Conservation (phyloP, 1,140 invertebrate genomes). For the Ceratina calcarata region DNA sequence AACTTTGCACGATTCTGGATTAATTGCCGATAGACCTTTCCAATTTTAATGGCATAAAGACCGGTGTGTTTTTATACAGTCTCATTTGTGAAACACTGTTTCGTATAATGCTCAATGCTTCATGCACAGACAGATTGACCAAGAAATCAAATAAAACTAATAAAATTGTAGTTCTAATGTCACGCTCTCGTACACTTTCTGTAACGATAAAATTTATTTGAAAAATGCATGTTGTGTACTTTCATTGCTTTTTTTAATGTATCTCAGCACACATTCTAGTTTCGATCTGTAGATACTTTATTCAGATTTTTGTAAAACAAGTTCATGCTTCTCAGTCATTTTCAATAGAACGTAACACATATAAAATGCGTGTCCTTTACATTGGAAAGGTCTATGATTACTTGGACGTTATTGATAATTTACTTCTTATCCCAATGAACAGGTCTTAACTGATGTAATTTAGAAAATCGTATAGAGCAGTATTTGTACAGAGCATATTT, state of each 20-base stretch:
- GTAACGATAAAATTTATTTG: conserved; percentile 33
- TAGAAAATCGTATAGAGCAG: conserved; percentile 52
- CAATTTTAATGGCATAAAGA: conserved; percentile 51
- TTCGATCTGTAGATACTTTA: conserved; percentile 30
- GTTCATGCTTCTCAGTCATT: conserved; percentile 43
- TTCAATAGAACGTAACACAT: conserved; percentile 39
- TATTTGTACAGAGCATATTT: conserved; percentile 5
- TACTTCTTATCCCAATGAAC: conserved; percentile 43
- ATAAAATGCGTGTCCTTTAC: conserved; percentile 33
- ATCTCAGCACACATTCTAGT: conserved; percentile 42
- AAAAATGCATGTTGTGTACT: conserved; percentile 44
- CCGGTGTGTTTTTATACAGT: conserved; percentile 33
- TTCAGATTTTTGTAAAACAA: conserved; percentile 46
- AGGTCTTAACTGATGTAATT: conserved; percentile 56
- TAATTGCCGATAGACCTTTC: conserved; percentile 64
- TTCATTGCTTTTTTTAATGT: conserved; percentile 36
- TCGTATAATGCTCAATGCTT: conserved; percentile 29
- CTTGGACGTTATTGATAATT: conserved; percentile 49
- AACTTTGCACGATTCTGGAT: conserved; percentile 42
- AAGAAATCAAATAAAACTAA: conserved; percentile 58
- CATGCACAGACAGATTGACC: conserved; percentile 19
- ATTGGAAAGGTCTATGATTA: conserved; percentile 66
- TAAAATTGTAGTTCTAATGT: conserved; percentile 51
- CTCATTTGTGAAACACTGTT: conserved; percentile 34
- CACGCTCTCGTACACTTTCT: conserved; percentile 34